Percentiles rank a stretch among this genome's conserved stretches.
phyloP scores from a whole-genome alignment of 2,797 vertebrate genomes.

The Brachyrhaphis roseni region DNA sequence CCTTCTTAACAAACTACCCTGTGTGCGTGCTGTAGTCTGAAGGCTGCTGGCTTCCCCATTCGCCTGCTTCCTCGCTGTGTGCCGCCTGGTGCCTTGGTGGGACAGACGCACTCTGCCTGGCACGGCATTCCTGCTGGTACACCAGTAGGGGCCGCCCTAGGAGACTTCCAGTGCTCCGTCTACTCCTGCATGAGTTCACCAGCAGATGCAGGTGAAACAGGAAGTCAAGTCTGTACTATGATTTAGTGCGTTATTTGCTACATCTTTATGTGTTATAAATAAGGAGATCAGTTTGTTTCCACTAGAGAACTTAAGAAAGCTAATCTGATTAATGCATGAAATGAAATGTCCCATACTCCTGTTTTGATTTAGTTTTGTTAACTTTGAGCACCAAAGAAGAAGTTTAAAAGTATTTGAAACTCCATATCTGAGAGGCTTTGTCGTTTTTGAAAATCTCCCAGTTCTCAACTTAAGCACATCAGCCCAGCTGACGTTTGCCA shows the following conservation, averaged over 20 bases:
- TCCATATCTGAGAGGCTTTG: neutral
- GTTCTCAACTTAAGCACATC: conserved; percentile 97
- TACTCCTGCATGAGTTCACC: conserved; percentile 88
- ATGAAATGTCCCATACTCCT: neutral
- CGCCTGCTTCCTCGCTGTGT: conserved; percentile 86
- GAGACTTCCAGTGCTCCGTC: conserved; percentile 95
- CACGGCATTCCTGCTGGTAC: conserved; percentile 87
- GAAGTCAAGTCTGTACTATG: conserved; percentile 18
- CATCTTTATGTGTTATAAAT: conserved; percentile 3
- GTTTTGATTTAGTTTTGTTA: neutral
- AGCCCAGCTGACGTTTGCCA: conserved; percentile 88
- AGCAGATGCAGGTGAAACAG: conserved; percentile 89
- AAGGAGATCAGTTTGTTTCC: neutral
- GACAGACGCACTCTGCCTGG: conserved; percentile 84
- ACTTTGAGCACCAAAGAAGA: conserved; percentile 3
- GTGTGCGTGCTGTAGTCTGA: conserved; percentile 83
- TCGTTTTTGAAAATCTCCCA: conserved; percentile 51
- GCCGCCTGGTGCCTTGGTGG: conserved; percentile 84
- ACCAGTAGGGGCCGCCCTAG: conserved; percentile 89
- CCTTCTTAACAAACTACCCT: conserved; percentile 34
- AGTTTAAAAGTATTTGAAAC: neutral
- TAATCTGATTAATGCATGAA: neutral
- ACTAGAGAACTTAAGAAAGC: neutral
- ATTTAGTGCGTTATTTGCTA: neutral
- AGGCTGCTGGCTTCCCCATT: conserved; percentile 85